These are phyloP conservation scores for Aradophagus sp. DNA, from an alignment of 1,140 invertebrate species.

Conservation along the genomic window DNA sequence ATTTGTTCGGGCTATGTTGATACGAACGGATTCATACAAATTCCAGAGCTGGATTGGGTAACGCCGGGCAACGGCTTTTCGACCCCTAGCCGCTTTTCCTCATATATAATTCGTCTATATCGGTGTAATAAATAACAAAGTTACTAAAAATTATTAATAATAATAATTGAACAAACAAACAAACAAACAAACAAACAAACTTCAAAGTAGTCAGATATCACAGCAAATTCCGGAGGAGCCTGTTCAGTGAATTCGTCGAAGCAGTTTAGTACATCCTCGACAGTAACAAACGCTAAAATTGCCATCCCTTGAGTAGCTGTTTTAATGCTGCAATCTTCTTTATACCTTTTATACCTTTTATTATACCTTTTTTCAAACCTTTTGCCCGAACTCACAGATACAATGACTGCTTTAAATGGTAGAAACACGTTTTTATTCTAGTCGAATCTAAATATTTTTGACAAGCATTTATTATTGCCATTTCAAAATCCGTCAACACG, in stretches of 20 bases:
- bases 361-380: slow-evolving; percentile 15
- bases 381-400: slow-evolving; percentile 19
- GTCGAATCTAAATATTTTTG: neutral
- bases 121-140: no score
- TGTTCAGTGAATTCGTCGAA: slow-evolving; percentile 6
- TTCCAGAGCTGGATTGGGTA: slow-evolving; percentile 15
- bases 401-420: slow-evolving; percentile 20
- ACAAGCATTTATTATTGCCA: slow-evolving; percentile 22
- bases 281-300: slow-evolving; percentile 4
- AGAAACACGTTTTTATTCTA: slow-evolving; percentile 15
- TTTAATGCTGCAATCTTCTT: slow-evolving; percentile 11
- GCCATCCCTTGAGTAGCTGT: slow-evolving; percentile 1
- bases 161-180: no score
- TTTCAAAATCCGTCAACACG: slow-evolving; percentile 21
- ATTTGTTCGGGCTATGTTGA: slow-evolving; percentile 5
- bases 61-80: neutral
- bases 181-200: no score
- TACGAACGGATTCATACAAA: neutral
- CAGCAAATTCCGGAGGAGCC: neutral
- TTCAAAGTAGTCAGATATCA: slow-evolving; percentile 6
- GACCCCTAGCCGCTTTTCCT: slow-evolving; percentile 2
- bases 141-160: neutral
- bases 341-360: no score
- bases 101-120: slow-evolving; percentile 3
- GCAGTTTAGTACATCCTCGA: neutral